Conservation (phyloP, 2,888 invertebrate genomes). For the Polietes domitor region DNA sequence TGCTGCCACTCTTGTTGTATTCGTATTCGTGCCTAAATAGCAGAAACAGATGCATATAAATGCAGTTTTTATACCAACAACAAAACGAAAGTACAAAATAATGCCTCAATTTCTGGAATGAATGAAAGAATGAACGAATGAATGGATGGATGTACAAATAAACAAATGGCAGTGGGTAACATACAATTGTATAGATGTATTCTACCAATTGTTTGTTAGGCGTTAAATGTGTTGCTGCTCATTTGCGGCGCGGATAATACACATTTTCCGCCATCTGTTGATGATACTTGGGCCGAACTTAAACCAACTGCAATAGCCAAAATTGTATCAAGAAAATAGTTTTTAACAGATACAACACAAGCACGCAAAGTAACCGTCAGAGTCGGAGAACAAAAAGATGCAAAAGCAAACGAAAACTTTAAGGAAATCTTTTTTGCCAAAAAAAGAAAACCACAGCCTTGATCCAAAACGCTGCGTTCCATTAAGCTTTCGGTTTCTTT, state of each 20-base stretch:
- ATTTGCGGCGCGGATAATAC: background rate
- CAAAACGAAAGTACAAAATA: background rate
- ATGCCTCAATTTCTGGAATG: constrained; percentile 6
- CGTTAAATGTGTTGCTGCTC: background rate
- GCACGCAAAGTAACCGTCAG: too few relatives aligned
- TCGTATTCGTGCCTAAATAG: background rate
- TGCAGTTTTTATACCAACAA: background rate
- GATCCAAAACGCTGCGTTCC: background rate
- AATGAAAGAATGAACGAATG: background rate
- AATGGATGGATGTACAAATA: background rate
- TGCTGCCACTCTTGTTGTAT: background rate
- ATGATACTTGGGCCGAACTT: background rate
- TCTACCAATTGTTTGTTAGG: background rate
- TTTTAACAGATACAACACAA: background rate
- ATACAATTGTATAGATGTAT: background rate
- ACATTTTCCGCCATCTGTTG: background rate
- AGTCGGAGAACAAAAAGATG: too few relatives aligned
- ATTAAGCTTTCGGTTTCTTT: background rate
- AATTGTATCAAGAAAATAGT: background rate
- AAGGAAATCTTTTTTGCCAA: background rate
- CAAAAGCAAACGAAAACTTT: background rate
- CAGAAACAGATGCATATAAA: constrained; percentile 4
- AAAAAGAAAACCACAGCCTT: background rate
- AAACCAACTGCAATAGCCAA: background rate
- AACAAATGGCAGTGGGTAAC: background rate